Base-by-base conservation (phyloP, 1,140 invertebrate species). In the Lordiphosa stackelbergi region DNA sequence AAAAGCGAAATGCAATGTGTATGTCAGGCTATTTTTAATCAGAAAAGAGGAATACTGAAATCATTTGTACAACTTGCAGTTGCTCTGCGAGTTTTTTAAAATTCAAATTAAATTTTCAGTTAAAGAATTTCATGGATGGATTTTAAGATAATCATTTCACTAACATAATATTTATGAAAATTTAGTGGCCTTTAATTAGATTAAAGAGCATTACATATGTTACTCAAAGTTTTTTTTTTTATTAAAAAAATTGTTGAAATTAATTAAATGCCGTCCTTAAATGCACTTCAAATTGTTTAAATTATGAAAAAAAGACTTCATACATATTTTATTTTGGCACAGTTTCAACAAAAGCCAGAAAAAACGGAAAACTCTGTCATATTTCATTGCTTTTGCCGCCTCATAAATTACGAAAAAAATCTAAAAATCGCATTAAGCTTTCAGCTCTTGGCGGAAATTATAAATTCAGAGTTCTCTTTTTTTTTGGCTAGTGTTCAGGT, bases 391-490 rank as follows among this genome's bases (percentile, higher is more conserved):
- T 47, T 47, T 73, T 57, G 72, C 58, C 62, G 54, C 54, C 48
- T 68, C 73, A 78, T 75, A 75, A 75, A 75, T 75, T 56, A 37
- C 19, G 46, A 60, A 68, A 62, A 35, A 51, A 40, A 71, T 10
- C 49, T 48, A 52, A 52, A 54, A 57, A 52, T 52, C 43, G 47
- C 57, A 68, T 68, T 49, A 73, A 73, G 45, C 66, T 66, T 59
- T 66, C 56, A 47, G 58, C 58, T 54, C 55, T 52, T 48, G 19
- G 22, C 74, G 73, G 73, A 77, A 78, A 77, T 77, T 78, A 69
- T 78, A 78, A 72, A 78, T 78, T 77, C 73, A 75, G 55, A 55
- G 60, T 41, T 40, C 13, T 35, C 31, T 22, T 54, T 51, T 61
- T 53, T 53, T 53, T 46, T 45, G 9, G 40, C 16, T 61, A 34